Conservation (phyloP, 2,888 invertebrate genomes). For the Orthosia gracilis region DNA sequence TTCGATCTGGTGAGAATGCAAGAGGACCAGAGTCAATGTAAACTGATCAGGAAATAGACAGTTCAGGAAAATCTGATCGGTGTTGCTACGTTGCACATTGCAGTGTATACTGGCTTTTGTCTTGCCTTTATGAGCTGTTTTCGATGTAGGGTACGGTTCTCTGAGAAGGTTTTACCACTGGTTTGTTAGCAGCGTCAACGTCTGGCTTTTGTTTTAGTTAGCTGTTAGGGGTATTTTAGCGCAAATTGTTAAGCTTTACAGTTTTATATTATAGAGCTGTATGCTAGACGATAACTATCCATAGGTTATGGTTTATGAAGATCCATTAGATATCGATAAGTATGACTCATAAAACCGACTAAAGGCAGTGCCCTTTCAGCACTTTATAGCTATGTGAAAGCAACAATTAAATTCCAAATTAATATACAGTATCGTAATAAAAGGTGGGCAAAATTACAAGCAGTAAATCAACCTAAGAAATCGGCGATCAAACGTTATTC, state of each 20-base stretch:
- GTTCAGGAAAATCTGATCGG: slow-evolving; percentile 1
- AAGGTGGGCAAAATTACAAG: slow-evolving; percentile 5
- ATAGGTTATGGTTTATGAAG: not conserved
- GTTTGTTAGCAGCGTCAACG: slow-evolving; percentile 26
- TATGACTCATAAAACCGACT: not conserved
- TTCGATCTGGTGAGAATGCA: slow-evolving; percentile 1
- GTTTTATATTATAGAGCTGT: not conserved
- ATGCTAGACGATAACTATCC: not conserved
- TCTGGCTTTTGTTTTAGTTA: slow-evolving; percentile 22
- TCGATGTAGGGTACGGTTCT: not conserved
- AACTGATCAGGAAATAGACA: slow-evolving; percentile 16
- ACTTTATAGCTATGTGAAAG: not conserved
- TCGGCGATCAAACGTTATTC: slow-evolving; percentile 1
- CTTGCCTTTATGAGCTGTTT: slow-evolving; percentile 30
- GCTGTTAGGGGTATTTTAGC: slow-evolving; percentile 4
- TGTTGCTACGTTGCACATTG: not conserved
- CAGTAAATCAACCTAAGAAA: slow-evolving; percentile 1
- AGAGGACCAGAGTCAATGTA: slow-evolving; percentile 10
- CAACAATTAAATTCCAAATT: not conserved
- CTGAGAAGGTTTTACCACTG: slow-evolving; percentile 15
- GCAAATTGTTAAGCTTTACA: slow-evolving; percentile 23
- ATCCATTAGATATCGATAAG: not conserved
- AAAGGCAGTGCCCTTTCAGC: not conserved
- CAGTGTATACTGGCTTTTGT: slow-evolving; percentile 20
- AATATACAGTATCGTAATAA: not conserved